These are phyloP conservation scores for Psophia crepitans DNA, from an alignment of 2,113 vertebrate species.

Conservation along the genomic window DNA sequence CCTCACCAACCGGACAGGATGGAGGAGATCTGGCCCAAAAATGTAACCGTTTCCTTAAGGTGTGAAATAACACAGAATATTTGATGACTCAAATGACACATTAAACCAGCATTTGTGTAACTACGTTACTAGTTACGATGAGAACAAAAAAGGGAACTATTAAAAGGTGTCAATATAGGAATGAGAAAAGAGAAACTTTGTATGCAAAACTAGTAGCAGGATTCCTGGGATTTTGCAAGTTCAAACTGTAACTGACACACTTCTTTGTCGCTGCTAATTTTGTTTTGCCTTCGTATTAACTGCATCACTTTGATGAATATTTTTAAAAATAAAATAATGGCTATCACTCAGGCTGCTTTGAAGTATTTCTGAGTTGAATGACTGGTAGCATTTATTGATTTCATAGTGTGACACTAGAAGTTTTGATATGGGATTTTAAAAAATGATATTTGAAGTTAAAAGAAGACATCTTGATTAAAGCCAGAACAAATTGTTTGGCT, in stretches of 20 bases:
- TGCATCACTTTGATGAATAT: conserved; percentile 41
- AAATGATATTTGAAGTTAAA: conserved; percentile 69
- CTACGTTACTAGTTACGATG: not conserved
- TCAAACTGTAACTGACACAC: conserved; percentile 36
- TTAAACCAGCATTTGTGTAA: not conserved
- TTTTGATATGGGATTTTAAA: conserved; percentile 67
- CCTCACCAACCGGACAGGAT: not conserved
- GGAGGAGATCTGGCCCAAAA: not conserved
- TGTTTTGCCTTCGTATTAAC: conserved; percentile 52
- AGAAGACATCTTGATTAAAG: conserved; percentile 72
- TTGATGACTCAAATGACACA: not conserved
- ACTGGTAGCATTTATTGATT: conserved; percentile 65
- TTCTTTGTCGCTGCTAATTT: conserved; percentile 51
- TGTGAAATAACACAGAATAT: not conserved
- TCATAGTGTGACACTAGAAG: conserved; percentile 52
- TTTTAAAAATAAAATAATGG: conserved; percentile 63
- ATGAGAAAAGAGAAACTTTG: not conserved
- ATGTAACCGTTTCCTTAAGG: not conserved
- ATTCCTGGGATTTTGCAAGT: not conserved
- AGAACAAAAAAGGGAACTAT: not conserved
- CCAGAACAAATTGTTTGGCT: conserved; percentile 73
- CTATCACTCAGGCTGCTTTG: conserved; percentile 54
- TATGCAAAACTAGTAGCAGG: not conserved
- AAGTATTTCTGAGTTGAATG: conserved; percentile 51
- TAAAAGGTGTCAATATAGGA: not conserved